Conservation (phyloP, 2,113 vertebrate species). For the Platichthys stellatus region DNA sequence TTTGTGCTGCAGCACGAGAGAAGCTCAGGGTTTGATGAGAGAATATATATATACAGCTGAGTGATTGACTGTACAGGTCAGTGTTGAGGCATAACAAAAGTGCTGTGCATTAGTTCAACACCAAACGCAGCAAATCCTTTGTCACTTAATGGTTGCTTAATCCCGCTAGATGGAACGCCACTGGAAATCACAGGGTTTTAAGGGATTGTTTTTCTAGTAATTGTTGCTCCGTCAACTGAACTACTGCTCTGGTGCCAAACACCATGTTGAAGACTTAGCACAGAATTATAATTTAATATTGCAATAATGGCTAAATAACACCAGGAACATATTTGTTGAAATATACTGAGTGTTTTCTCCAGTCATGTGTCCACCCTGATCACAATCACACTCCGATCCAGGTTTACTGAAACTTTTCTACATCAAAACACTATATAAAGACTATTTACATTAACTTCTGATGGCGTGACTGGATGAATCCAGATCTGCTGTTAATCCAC, state of each 20-base stretch:
- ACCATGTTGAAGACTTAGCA: constrained; percentile 27
- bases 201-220: constrained; percentile 69
- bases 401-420: background rate
- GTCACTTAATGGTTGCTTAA: constrained; percentile 74
- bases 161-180: constrained; percentile 48
- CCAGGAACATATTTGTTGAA: background rate
- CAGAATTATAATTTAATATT: constrained; percentile 4
- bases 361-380: background rate
- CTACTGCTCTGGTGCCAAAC: constrained; percentile 31
- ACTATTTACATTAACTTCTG: background rate
- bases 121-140: constrained; percentile 66
- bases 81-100: constrained; percentile 46
- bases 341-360: background rate
- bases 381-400: background rate
- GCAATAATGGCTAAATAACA: constrained; percentile 23
- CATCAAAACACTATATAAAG: too few species aligned
- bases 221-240: constrained; percentile 54
- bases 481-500: constrained; percentile 36
- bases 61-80: constrained; percentile 57
- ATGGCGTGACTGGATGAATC: constrained; percentile 15
- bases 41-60: constrained; percentile 29
- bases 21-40: constrained; percentile 28
- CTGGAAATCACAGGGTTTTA: constrained; percentile 63
- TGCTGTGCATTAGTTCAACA: constrained; percentile 51
- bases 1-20: constrained; percentile 12